These are phyloP conservation scores for Lampris incognitus DNA, from an alignment of 2,113 vertebrate genomes.

Conservation along the genomic window DNA sequence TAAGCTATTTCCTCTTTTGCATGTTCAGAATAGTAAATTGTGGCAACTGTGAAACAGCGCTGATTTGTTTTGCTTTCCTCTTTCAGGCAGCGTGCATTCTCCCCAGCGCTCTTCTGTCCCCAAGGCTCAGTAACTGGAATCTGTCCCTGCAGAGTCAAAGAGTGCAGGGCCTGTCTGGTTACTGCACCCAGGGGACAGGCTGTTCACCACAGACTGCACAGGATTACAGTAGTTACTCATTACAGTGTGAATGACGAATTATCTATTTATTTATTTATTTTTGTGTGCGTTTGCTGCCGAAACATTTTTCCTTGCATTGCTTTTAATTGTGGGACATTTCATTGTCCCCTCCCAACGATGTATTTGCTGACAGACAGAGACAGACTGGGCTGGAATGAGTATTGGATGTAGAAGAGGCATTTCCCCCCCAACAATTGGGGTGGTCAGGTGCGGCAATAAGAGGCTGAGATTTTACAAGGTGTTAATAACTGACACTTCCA, in stretches of 20 bases:
- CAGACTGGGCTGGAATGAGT: too few species aligned
- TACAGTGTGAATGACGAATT: not conserved
- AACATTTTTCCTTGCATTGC: not conserved
- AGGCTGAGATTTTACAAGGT: not conserved
- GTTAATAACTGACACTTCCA: slow-evolving; percentile 8
- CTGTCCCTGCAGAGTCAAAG: slow-evolving; percentile 78
- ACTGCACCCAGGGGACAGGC: slow-evolving; percentile 72
- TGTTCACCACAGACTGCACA: slow-evolving; percentile 24
- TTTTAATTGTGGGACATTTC: not conserved
- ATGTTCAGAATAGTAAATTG: too few species aligned
- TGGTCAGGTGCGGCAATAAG: not conserved
- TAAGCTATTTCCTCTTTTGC: too few species aligned
- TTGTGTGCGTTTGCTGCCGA: not conserved
- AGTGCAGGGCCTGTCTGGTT: slow-evolving; percentile 78
- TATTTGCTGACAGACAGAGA: too few species aligned
- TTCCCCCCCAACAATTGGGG: not conserved
- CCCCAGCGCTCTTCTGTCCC: slow-evolving; percentile 43
- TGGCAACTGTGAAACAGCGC: too few species aligned
- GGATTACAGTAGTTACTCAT: not conserved
- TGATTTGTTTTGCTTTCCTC: not conserved
- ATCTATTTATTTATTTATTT: not conserved
- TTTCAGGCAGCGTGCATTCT: slow-evolving; percentile 15
- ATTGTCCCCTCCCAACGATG: too few species aligned
- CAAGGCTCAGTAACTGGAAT: slow-evolving; percentile 82
- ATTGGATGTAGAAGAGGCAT: too few species aligned